Conservation (phyloP, 2,888 invertebrate species). For the Erebia ligea region DNA sequence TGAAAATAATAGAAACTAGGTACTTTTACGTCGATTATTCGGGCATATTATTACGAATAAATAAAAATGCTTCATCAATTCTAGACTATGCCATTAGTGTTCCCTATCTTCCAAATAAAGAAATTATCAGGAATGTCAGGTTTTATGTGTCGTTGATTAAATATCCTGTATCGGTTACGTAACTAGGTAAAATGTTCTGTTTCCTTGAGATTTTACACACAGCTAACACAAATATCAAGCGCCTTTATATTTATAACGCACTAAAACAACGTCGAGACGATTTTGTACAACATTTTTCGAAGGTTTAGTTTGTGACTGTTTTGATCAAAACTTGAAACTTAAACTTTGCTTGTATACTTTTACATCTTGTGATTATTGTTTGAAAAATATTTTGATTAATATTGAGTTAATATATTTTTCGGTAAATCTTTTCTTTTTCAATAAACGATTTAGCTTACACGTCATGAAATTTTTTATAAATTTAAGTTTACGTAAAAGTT, state of each 20-base stretch:
- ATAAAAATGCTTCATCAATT: not conserved
- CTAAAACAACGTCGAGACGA: not conserved
- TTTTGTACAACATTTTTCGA: slow-evolving; percentile 22
- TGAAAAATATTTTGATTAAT: too few species aligned
- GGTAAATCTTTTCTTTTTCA: too few species aligned
- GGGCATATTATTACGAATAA: too few species aligned
- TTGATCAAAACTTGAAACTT: not conserved
- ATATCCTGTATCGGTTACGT: slow-evolving; percentile 32
- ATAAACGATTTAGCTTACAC: too few species aligned
- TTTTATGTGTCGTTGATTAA: slow-evolving; percentile 21
- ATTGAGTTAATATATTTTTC: too few species aligned
- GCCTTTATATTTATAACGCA: slow-evolving; percentile 22
- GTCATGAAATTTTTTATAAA: too few species aligned
- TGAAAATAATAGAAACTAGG: too few species aligned
- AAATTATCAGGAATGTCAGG: slow-evolving; percentile 27
- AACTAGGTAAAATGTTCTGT: slow-evolving; percentile 25
- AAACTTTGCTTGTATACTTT: too few species aligned
- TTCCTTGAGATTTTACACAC: slow-evolving; percentile 31
- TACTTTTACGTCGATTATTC: too few species aligned
- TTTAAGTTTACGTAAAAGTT: too few species aligned
- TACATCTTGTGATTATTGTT: too few species aligned
- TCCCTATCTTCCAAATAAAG: slow-evolving; percentile 34
- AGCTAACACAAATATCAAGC: slow-evolving; percentile 5
- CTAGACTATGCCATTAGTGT: slow-evolving; percentile 22
- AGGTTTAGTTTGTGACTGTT: not conserved